Base-by-base conservation (phyloP, 2,888 invertebrate genomes). In the Platycheirus albimanus region DNA sequence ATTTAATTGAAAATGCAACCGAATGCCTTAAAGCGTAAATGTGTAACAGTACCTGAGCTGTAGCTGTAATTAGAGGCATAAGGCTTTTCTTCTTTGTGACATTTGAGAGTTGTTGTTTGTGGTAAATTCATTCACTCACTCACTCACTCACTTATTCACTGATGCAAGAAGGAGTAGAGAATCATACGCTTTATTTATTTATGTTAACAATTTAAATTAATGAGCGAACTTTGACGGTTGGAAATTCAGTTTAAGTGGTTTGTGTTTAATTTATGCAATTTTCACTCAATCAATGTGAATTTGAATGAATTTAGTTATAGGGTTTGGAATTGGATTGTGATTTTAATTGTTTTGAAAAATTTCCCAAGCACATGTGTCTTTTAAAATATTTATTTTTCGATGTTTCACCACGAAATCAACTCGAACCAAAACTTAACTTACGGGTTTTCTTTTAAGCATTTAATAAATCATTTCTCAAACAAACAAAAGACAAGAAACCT, bases 1-100 rank as follows among this genome's bases (percentile, higher is more conserved):
- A 54, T 67, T 67, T 67, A 67, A 67, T 67, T 67, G 45, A 54
- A 67, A 67, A 67, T 52, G 67, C 43, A 52, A 30, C 51, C 38
- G 8, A 52, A 54, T 43, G 61, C 61, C 45, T 43, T 19, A 61
- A 15, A 61, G 43, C 15, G 28, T 41, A 24, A 58, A 41, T 41
- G 28, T 58, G 41, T 58, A 41, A 20, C 38, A 15, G 41, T 41
- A 13, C n/a, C 19, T 7, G 28, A 0, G 24, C 15, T 45, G 43
- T 30, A 0, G 24, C 15, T 45, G 43, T 30, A 61, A 61, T 61
- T 61, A 61, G 45, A 61, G 45, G 30, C 19, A 45, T 15, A 45
- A 45, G 13, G 7, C n/a, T 45, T 19, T 45, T n/a, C 17, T 5
- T 3, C 11, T 43, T n/a, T 41, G 38, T 19, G 45, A 30, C 28